phyloP scores from a whole-genome alignment of 2,888 invertebrate species.

The Limnephilus auricula region DNA sequence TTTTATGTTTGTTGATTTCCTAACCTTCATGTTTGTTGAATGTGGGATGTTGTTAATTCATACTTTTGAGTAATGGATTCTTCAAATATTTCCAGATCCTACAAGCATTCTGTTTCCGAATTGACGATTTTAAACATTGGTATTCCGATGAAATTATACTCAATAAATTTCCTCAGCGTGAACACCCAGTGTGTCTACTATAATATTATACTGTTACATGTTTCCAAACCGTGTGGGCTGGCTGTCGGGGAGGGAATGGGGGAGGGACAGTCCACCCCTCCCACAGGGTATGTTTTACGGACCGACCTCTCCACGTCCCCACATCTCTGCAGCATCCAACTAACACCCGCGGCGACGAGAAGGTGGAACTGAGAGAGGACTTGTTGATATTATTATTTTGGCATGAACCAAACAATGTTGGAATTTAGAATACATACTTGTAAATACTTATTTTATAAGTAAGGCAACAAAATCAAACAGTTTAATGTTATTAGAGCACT shows the following conservation, averaged over 20 bases:
- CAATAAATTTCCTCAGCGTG: background rate
- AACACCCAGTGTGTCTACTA: background rate
- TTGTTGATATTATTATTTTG: slow-evolving; percentile 24
- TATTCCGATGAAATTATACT: no score
- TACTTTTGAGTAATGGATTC: no score
- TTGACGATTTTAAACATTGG: no score
- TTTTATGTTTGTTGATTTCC: no score
- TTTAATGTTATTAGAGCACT: no score
- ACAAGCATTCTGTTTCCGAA: no score
- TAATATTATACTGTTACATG: slow-evolving; percentile 7
- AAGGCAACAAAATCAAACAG: no score
- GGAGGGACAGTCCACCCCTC: background rate
- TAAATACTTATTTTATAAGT: no score
- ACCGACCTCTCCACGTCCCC: slow-evolving; percentile 4
- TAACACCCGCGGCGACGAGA: slow-evolving; percentile 23
- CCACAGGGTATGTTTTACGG: slow-evolving; percentile 12
- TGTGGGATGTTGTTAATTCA: no score
- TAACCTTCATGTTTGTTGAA: no score
- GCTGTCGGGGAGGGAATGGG: background rate
- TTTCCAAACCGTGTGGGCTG: background rate
- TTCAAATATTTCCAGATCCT: no score
- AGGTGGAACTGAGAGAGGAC: slow-evolving; percentile 6
- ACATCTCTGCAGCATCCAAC: slow-evolving; percentile 7
- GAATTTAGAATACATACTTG: no score
- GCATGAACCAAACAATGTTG: background rate